Evolutionary conservation across 2,888 invertebrate genomes (phyloP).

Genomic region (Amblyteles armatorius): DNA sequence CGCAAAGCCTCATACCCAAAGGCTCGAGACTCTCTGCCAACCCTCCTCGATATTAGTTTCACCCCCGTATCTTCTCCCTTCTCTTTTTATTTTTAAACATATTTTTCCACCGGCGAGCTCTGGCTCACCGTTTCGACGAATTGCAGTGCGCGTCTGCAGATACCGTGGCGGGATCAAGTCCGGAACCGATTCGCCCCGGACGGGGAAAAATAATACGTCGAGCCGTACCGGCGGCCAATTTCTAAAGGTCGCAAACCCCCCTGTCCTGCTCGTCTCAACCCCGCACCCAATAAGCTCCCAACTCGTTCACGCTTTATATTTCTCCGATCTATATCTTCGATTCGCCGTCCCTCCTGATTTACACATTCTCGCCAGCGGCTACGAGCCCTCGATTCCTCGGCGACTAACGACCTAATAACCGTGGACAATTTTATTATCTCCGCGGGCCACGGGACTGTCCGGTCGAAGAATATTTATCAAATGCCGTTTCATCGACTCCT

Average conservation of each 20-base stretch:
- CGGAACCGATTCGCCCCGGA: constrained; percentile 44
- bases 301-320: constrained; percentile 11
- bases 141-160: constrained; percentile 47
- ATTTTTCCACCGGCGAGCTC: constrained; percentile 62
- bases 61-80: constrained; percentile 58
- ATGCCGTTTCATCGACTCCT: not conserved
- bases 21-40: constrained; percentile 59
- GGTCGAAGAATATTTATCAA: constrained; percentile 15
- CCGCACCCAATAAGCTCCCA: not conserved
- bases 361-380: constrained; percentile 10
- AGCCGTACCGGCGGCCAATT: constrained; percentile 45
- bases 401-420: constrained; percentile 32
- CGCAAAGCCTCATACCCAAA: constrained; percentile 60
- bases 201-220: constrained; percentile 61
- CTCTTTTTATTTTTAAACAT: not conserved
- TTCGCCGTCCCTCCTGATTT: constrained; percentile 26
- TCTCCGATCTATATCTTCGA: constrained; percentile 28
- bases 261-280: not conserved
- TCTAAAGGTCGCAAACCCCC: constrained; percentile 49
- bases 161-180: constrained; percentile 50
- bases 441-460: constrained; percentile 25
- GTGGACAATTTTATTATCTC: constrained; percentile 54
- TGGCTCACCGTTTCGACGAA: constrained; percentile 29
- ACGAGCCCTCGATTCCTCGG: constrained; percentile 6
- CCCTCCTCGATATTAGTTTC: constrained; percentile 70